These are phyloP conservation scores for Ochropleura plecta DNA, from an alignment of 2,888 invertebrate species.

Conservation along the genomic window DNA sequence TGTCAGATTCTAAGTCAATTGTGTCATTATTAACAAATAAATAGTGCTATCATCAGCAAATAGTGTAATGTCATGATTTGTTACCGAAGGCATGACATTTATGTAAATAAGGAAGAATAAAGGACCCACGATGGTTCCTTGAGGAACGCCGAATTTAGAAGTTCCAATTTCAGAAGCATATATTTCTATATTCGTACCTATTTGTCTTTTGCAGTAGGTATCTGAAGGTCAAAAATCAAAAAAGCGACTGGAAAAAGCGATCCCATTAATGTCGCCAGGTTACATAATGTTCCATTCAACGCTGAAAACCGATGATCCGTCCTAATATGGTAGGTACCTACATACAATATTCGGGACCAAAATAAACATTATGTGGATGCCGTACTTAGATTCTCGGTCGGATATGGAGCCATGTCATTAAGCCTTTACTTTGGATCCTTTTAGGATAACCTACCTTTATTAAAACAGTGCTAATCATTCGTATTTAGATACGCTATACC, in stretches of 20 bases:
- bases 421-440: not conserved
- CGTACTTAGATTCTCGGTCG: conserved; percentile 15
- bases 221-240: conserved; percentile 15
- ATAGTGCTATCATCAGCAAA: no score
- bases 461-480: conserved; percentile 7
- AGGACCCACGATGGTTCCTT: no score
- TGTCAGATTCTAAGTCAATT: no score
- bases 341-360: conserved; percentile 11
- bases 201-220: no score
- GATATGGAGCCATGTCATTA: conserved; percentile 11
- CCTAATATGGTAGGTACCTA: conserved; percentile 1
- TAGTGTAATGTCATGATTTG: no score
- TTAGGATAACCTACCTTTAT: not conserved
- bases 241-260: conserved; percentile 15
- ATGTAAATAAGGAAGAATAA: no score
- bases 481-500: not conserved
- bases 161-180: no score
- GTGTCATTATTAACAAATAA: no score
- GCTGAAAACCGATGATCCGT: conserved; percentile 36
- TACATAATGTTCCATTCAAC: conserved; percentile 29
- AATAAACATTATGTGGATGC: conserved; percentile 31
- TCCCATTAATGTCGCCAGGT: conserved; percentile 30
- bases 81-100: no score
- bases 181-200: no score
- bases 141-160: no score